A percentile compares a stretch with the other conserved stretches of the same genome.
Evolutionary conservation across 2,113 vertebrate species (phyloP).

Genomic region (Chloropsis cyanopogon): DNA sequence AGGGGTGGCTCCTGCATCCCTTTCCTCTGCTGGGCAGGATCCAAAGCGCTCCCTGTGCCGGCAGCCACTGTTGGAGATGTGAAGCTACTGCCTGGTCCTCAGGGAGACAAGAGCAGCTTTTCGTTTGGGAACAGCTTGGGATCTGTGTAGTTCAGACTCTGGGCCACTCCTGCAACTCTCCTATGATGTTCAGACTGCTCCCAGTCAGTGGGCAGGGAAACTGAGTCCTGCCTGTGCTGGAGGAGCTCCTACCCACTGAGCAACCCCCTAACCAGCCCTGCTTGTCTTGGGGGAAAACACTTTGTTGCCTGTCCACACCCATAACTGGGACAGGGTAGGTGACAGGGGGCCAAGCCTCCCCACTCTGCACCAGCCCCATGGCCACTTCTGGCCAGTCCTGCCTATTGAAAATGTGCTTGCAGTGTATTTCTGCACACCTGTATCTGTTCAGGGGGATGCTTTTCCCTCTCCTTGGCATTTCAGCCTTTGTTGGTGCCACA

Average conservation of each 20-base stretch:
- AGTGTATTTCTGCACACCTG: background rate
- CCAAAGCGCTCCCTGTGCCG: rapidly evolving
- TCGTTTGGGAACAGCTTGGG: background rate
- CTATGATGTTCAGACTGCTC: rapidly evolving
- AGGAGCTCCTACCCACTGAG: background rate
- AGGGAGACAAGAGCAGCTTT: background rate
- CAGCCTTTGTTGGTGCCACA: background rate
- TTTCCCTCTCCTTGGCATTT: background rate
- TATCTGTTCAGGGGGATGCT: background rate
- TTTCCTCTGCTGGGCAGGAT: rapidly evolving
- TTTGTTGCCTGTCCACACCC: background rate
- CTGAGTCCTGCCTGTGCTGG: background rate
- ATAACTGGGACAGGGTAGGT: rapidly evolving
- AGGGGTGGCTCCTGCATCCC: background rate
- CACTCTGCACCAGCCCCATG: too few species aligned
- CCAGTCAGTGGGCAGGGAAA: background rate
- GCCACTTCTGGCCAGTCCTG: background rate
- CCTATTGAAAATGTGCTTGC: background rate
- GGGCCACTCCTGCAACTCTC: background rate
- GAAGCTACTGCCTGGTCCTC: background rate
- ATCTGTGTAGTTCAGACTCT: background rate
- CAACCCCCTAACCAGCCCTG: background rate
- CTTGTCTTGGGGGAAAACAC: background rate
- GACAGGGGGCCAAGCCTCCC: background rate
- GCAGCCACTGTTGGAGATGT: rapidly evolving